phyloP scores from a whole-genome alignment of 2,113 vertebrate genomes.

The Globicephala melas region DNA sequence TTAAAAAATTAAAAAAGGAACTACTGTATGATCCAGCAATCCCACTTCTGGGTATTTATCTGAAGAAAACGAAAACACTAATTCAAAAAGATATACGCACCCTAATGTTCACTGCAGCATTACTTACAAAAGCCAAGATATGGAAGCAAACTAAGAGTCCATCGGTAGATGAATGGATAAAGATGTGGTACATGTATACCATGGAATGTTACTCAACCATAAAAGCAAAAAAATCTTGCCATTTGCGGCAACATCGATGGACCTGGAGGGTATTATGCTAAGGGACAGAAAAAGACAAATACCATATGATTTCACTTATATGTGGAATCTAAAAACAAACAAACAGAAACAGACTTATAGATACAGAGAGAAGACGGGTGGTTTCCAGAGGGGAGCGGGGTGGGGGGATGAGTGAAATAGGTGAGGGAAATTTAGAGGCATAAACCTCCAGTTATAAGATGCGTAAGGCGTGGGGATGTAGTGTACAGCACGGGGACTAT shows the following conservation, averaged over 20 bases:
- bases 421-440: neutral
- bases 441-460: neutral
- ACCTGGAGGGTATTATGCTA: too few species aligned
- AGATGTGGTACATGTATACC: too few species aligned
- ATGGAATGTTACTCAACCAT: too few species aligned
- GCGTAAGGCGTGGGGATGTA: fast-evolving
- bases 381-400: neutral
- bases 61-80: neutral
- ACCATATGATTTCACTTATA: too few species aligned
- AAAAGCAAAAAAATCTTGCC: too few species aligned
- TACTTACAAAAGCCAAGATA: neutral
- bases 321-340: too few species aligned
- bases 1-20: neutral
- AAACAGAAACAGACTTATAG: neutral
- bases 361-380: neutral
- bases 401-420: neutral
- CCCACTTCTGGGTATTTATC: neutral
- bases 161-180: too few species aligned
- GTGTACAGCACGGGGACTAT: neutral
- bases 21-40: neutral
- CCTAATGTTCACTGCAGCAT: neutral
- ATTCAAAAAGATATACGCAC: neutral
- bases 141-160: too few species aligned
- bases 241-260: too few species aligned
- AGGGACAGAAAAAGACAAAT: too few species aligned